Conservation (phyloP, 1,140 invertebrate genomes). For the Teleogryllus occipitalis region DNA sequence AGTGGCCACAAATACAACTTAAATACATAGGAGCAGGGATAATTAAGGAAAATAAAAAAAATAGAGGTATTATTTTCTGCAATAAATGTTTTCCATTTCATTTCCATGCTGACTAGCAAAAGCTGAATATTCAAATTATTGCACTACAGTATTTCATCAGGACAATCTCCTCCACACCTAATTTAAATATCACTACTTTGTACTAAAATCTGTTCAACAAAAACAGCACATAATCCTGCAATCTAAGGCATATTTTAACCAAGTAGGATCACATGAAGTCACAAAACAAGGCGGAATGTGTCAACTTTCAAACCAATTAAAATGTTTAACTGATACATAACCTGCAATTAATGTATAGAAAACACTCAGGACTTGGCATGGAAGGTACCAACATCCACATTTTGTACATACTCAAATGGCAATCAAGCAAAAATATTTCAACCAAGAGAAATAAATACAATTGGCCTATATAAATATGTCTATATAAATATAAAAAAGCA, state of each 20-base stretch:
- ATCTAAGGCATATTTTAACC: too few relatives aligned
- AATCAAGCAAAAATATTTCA: not conserved
- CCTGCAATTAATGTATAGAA: too few relatives aligned
- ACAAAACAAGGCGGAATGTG: not conserved
- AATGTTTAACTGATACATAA: not conserved
- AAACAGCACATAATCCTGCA: too few relatives aligned
- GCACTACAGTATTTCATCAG: not conserved
- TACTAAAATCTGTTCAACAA: not conserved
- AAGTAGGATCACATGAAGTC: too few relatives aligned
- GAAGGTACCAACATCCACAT: too few relatives aligned
- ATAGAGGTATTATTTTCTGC: too few relatives aligned
- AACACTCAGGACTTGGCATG: too few relatives aligned
- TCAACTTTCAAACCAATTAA: not conserved
- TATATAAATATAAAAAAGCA: not conserved
- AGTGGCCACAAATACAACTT: too few relatives aligned
- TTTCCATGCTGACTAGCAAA: slow-evolving; percentile 4
- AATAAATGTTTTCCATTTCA: too few relatives aligned
- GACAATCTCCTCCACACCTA: not conserved
- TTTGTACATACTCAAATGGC: not conserved
- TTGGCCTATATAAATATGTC: not conserved
- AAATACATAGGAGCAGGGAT: too few relatives aligned
- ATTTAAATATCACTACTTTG: not conserved
- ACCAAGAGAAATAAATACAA: not conserved
- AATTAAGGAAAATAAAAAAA: too few relatives aligned
- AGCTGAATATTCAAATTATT: not conserved